Evolutionary conservation across 2,113 vertebrate species (phyloP).

Genomic region (Erpornis zantholeuca): DNA sequence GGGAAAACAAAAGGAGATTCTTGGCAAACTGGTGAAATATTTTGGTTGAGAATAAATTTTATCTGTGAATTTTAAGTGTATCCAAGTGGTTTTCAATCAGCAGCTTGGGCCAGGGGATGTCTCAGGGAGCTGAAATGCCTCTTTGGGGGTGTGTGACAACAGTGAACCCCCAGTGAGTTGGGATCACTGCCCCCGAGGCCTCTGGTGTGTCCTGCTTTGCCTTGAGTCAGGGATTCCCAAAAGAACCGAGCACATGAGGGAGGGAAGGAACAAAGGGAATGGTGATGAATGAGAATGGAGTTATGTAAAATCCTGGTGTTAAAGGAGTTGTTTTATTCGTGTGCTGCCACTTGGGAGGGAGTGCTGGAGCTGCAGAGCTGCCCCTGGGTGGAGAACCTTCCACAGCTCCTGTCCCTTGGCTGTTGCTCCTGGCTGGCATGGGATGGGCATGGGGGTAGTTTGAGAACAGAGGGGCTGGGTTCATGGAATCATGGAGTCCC

Average conservation of each 20-base stretch:
- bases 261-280: neutral
- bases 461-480: neutral
- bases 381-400: rapidly evolving
- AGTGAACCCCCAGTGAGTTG: neutral
- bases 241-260: rapidly evolving
- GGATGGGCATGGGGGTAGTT: rapidly evolving
- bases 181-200: neutral
- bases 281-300: neutral
- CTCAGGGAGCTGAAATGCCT: neutral
- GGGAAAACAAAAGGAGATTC: neutral
- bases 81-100: neutral
- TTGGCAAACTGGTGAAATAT: neutral
- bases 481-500: neutral
- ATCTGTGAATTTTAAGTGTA: neutral
- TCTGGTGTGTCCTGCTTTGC: neutral
- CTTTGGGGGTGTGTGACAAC: neutral
- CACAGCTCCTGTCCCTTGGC: rapidly evolving
- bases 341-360: neutral
- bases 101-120: neutral
- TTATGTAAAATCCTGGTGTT: neutral
- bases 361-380: neutral
- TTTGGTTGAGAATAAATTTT: neutral
- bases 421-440: neutral
- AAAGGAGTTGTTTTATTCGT: neutral
- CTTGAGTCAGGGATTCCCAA: neutral